These are phyloP conservation scores for Sebastes trivittatus DNA, from an alignment of 2,797 vertebrate species.

Conservation along the genomic window DNA sequence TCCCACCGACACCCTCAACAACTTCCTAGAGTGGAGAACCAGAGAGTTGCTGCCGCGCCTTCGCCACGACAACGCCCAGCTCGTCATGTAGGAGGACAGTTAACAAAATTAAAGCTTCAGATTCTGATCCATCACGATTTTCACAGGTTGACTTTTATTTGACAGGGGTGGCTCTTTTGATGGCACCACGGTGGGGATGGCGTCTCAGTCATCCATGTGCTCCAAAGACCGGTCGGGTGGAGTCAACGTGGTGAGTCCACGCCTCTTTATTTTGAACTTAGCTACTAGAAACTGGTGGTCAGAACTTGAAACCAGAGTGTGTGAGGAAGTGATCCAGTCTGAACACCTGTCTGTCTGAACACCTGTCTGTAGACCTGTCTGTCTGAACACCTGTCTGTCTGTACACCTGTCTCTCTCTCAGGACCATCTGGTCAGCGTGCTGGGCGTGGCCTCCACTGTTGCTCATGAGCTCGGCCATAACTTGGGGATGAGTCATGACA, in stretches of 20 bases:
- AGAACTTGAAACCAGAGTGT: too few relatives aligned
- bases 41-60: slow-evolving; percentile 85
- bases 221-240: slow-evolving; percentile 88
- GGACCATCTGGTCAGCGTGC: slow-evolving; percentile 91
- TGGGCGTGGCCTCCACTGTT: slow-evolving; percentile 90
- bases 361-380: too few relatives aligned
- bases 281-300: too few relatives aligned
- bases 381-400: not conserved
- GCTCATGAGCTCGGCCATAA: slow-evolving; percentile 95
- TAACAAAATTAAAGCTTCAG: not conserved
- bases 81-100: slow-evolving; percentile 63
- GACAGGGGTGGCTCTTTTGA: slow-evolving; percentile 83
- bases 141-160: not conserved
- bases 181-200: slow-evolving; percentile 88
- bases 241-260: slow-evolving; percentile 86
- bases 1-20: slow-evolving; percentile 81
- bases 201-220: slow-evolving; percentile 91
- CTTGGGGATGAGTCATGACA: slow-evolving; percentile 90
- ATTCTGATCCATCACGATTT: fast-evolving
- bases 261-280: not conserved
- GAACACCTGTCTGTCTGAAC: not conserved
- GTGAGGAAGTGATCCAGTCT: not conserved
- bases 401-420: slow-evolving; percentile 46
- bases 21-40: slow-evolving; percentile 90
- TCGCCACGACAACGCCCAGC: slow-evolving; percentile 92